These are phyloP conservation scores for Coturnix japonica DNA, from an alignment of 2,113 vertebrate genomes.

Conservation along the genomic window DNA sequence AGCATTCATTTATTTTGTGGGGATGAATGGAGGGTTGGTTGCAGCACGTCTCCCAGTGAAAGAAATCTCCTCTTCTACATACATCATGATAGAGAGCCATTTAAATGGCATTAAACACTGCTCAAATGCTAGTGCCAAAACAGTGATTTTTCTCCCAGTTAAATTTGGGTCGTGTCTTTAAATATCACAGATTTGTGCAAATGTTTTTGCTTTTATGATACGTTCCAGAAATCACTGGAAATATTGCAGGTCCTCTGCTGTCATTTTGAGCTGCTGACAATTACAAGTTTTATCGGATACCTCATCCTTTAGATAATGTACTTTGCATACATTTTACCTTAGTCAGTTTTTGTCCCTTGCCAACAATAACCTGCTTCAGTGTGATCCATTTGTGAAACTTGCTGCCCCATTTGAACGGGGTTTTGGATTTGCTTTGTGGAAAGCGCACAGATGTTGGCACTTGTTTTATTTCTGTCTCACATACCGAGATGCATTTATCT, in stretches of 20 bases:
- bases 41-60: slow-evolving; percentile 38
- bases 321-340: background rate
- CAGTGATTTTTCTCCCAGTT: background rate
- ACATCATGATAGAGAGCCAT: background rate
- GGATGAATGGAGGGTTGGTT: slow-evolving; percentile 63
- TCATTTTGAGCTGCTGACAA: slow-evolving; percentile 27
- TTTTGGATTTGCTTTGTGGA: background rate
- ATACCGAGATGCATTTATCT: background rate
- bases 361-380: background rate
- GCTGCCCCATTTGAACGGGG: background rate
- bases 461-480: background rate
- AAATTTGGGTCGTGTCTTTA: slow-evolving; percentile 45
- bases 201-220: slow-evolving; percentile 18
- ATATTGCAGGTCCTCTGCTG: background rate
- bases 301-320: background rate
- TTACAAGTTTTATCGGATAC: background rate
- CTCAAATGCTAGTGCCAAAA: slow-evolving; percentile 64
- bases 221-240: background rate
- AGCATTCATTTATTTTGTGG: slow-evolving; percentile 74
- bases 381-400: background rate
- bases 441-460: background rate
- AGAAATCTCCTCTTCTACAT: slow-evolving; percentile 43
- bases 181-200: slow-evolving; percentile 31
- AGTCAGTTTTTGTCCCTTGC: background rate
- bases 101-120: background rate